Base-by-base conservation (phyloP, 2,113 vertebrate genomes). In the Pleuronectes platessa region DNA sequence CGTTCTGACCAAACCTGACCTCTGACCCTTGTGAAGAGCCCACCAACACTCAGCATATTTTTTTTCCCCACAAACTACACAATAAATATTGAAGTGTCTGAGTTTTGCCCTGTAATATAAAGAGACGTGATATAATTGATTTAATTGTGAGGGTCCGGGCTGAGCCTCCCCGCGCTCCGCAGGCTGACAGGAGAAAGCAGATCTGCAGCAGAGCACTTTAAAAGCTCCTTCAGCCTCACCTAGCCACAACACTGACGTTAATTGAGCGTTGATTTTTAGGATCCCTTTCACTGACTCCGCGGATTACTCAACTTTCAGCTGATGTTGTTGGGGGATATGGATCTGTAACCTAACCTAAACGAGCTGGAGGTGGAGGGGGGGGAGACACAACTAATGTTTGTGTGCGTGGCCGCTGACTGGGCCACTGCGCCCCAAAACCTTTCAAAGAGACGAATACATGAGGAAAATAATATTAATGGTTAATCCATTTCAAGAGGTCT, bases 181-280 rank as follows among this genome's bases (percentile, higher is more conserved):
- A 65, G 75, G 63, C 40, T 88, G 84, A 89, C 90, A 92, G 84
- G 79, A 68, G 88, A 85, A 85, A 84, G 79, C 53, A 67, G 83
- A 93, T 86, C 88, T 63, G 83, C 92, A 70, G 77, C 80, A 84
- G 76, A 71, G 78, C 90, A 90, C 92, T 94, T 94, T 92, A 88
- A 89, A 77, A 72, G 92, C 88, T 93, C 91, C 93, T 95, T 92
- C 89, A 95, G 89, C 84, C 86, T 92, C 93, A 94, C 86, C 92
- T 88, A 92, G 81, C 92, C 94, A 91, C 81, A 80, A 88, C 89
- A 86, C 89, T 91, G 89, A 75, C 80, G 89, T 80, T 93, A 93
- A 95, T 93, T 92, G 92, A 93, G 91, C 94, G 90, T 90, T 87
- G 88, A 90, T 91, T 93, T 86, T 84, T 23, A 66, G 86, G 88